Evolutionary conservation across 2,797 vertebrate species (phyloP).

Genomic region (Labeo calbasu): DNA sequence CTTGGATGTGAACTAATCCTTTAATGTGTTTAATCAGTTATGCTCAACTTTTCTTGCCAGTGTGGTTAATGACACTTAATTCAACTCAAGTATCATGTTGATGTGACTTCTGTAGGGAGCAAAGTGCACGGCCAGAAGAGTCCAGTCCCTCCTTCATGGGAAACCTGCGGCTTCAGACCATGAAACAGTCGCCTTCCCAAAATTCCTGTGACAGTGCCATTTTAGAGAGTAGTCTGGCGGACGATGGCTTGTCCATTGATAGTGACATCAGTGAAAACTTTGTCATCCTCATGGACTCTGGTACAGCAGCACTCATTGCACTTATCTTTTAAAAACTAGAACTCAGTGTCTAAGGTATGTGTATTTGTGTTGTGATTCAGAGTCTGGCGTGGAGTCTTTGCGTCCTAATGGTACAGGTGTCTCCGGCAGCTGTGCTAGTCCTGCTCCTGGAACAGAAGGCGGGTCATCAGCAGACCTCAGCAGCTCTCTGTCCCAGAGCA

Average conservation of each 20-base stretch:
- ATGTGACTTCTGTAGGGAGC: slow-evolving; percentile 76
- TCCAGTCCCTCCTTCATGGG: slow-evolving; percentile 70
- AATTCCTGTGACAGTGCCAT: slow-evolving; percentile 91
- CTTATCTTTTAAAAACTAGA: not conserved
- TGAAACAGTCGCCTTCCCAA: slow-evolving; percentile 90
- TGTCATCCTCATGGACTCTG: slow-evolving; percentile 87
- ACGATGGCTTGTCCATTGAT: slow-evolving; percentile 90
- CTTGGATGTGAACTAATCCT: not conserved
- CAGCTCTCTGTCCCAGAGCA: slow-evolving; percentile 87
- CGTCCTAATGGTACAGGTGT: slow-evolving; percentile 71
- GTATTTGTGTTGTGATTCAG: slow-evolving; percentile 68
- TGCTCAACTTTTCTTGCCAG: not conserved
- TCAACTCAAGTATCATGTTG: not conserved
- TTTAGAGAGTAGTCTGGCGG: slow-evolving; percentile 86
- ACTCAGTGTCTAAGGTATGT: not conserved
- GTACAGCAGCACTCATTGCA: slow-evolving; percentile 66
- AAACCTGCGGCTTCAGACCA: slow-evolving; percentile 79
- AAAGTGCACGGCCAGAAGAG: slow-evolving; percentile 80
- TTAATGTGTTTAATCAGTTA: not conserved
- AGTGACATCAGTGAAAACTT: slow-evolving; percentile 92
- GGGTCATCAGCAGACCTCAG: slow-evolving; percentile 83
- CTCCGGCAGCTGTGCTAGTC: slow-evolving; percentile 71
- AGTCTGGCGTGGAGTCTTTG: slow-evolving; percentile 84
- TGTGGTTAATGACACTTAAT: not conserved
- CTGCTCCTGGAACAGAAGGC: slow-evolving; percentile 76